phyloP scores from a whole-genome alignment of 1,140 invertebrate genomes.

The Doryteuthis pealeii region DNA sequence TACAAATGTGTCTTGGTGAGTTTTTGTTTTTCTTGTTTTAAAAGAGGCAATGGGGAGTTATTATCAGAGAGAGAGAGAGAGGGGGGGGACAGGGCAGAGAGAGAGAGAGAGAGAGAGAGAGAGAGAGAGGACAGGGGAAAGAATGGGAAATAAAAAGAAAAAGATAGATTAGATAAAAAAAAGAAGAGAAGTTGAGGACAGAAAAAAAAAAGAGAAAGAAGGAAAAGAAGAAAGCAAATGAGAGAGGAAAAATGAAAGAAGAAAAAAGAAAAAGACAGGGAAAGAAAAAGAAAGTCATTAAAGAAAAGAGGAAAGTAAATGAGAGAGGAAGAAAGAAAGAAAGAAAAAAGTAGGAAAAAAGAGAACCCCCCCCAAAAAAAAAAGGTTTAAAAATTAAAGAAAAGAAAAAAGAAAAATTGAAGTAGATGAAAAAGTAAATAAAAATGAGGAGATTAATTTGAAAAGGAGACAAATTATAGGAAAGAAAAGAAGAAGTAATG shows the following conservation, averaged over 20 bases:
- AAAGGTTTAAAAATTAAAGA: not conserved
- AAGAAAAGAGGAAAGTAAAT: not conserved
- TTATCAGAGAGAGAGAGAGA: not conserved
- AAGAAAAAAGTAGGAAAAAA: not conserved
- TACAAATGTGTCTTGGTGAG: too few relatives aligned
- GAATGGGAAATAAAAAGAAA: not conserved
- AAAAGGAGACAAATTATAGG: not conserved
- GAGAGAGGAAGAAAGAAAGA: not conserved
- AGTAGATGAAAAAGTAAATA: not conserved
- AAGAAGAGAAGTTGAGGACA: not conserved
- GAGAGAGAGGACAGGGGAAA: not conserved
- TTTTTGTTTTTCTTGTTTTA: too few relatives aligned
- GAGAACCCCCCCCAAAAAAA: not conserved
- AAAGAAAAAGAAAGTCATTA: not conserved
- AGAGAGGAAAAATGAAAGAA: not conserved
- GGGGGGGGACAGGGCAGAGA: not conserved
- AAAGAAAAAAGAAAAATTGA: not conserved
- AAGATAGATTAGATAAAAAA: not conserved
- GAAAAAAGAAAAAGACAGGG: not conserved
- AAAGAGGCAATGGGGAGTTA: too few relatives aligned
- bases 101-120: not conserved
- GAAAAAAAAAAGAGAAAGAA: not conserved
- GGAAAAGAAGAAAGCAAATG: not conserved
- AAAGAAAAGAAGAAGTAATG: not conserved
- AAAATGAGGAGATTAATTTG: not conserved